Base-by-base conservation (phyloP, 2,888 invertebrate species). In the Latrodectus elegans region DNA sequence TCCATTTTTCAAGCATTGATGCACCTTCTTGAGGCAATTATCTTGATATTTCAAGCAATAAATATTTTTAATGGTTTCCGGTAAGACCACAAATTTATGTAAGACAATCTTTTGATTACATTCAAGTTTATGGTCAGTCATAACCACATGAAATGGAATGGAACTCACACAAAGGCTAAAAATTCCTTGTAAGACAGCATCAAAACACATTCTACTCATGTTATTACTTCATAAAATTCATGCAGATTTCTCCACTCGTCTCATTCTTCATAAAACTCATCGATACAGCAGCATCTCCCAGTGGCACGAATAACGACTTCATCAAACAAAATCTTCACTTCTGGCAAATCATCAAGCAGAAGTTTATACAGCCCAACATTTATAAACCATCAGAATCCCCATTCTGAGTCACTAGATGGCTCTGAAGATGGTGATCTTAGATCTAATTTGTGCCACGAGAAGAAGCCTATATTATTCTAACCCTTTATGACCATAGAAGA, bases 291-390 rank as follows among this genome's bases (percentile, higher is more conserved):
- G 38, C 4, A 38, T 38, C 38, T 38, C 38, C 38, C 38, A 38
- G 38, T 38, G 38, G 38, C 38, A 38, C 38, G 68, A 26, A 68
- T 11, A 38, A 38, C 26, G 17, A 26, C 38, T 26, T 68, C 77
- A 77, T 77, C 79, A 70, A 80, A 80, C 80, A 80, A 80, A 80
- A 71, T 72, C 71, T 78, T 17, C 49, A 55, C 26, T 38, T 38
- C 38, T 38, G 38, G 38, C 38, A 38, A 38, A 38, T 38, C 38
- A 38, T 38, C 38, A 38, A 38, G 38, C 38, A 38, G 38, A 38
- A 38, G 38, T 38, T 38, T 38, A 38, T 38, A 38, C 38, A 38
- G 38, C 38, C 38, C 38, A 38, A 38, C 38, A 38, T 38, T 38
- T 38, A 38, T 38, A 38, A 38, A 38, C 38, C 38, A 38, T 38